A percentile compares a stretch with the other conserved stretches of the same genome.
Conservation (phyloP, 2,797 vertebrate genomes). For the Semaprochilodus insignis region DNA sequence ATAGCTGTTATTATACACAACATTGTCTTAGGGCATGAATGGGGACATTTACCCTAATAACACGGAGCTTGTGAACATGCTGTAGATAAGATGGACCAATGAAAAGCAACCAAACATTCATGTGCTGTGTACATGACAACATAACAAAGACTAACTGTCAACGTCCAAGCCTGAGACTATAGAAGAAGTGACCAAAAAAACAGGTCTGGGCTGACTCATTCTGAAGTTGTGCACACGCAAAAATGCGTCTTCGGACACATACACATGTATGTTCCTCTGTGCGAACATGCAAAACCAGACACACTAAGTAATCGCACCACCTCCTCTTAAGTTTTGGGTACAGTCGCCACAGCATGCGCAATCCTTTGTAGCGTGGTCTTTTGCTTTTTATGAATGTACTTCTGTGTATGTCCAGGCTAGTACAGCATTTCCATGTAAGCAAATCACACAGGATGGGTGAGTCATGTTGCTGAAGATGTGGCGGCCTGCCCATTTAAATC, state of each 20-base stretch:
- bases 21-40: too few relatives aligned
- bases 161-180: too few relatives aligned
- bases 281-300: background rate
- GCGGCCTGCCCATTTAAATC: constrained; percentile 49
- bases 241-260: background rate
- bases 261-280: background rate
- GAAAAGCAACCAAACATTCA: too few relatives aligned
- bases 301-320: background rate
- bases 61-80: too few relatives aligned
- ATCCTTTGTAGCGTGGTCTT: background rate
- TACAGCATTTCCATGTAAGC: constrained; percentile 48
- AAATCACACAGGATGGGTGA: constrained; percentile 48
- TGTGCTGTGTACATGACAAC: too few relatives aligned
- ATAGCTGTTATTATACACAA: too few relatives aligned
- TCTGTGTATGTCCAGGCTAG: constrained; percentile 20
- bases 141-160: too few relatives aligned
- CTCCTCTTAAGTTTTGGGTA: background rate
- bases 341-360: background rate
- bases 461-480: constrained; percentile 33
- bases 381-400: constrained; percentile 42
- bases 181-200: too few relatives aligned
- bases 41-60: too few relatives aligned
- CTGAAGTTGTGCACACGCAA: background rate
- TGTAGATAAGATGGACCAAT: too few relatives aligned
- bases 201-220: background rate